Evolutionary conservation across 2,113 vertebrate species (phyloP).

Genomic region (Oryzias curvinotus): DNA sequence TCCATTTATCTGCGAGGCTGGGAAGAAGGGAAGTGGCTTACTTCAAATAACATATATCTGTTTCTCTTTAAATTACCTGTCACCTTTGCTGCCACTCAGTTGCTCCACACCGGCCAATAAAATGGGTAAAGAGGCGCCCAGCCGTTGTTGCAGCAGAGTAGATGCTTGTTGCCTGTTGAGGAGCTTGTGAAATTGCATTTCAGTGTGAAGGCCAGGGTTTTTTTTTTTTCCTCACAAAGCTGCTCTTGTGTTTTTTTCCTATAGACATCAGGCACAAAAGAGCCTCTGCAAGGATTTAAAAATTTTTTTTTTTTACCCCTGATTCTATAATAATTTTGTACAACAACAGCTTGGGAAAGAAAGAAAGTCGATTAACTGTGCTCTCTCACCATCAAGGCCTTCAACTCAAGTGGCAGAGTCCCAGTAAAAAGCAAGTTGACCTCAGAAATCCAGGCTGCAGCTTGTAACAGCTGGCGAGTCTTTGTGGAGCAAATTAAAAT

Average conservation of each 20-base stretch:
- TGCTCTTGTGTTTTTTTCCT: constrained; percentile 55
- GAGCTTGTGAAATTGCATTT: constrained; percentile 82
- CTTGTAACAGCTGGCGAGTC: constrained; percentile 76
- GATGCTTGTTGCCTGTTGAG: constrained; percentile 55
- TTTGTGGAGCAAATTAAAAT: constrained; percentile 80
- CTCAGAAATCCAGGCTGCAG: constrained; percentile 75
- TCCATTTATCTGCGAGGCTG: neutral
- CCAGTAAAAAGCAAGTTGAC: constrained; percentile 81
- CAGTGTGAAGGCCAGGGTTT: constrained; percentile 75
- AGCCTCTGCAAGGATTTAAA: constrained; percentile 68
- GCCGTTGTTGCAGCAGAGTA: constrained; percentile 69
- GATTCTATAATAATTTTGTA: constrained; percentile 79
- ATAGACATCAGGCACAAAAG: constrained; percentile 71
- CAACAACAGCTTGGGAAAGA: constrained; percentile 80
- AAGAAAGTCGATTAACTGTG: constrained; percentile 86
- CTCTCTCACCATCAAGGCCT: constrained; percentile 86
- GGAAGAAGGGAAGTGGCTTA: constrained; percentile 23
- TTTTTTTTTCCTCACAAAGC: constrained; percentile 37
- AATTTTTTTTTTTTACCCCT: constrained; percentile 40
- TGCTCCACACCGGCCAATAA: constrained; percentile 63
- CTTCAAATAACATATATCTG: constrained; percentile 31
- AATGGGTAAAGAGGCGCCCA: constrained; percentile 49
- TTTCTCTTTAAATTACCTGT: constrained; percentile 70
- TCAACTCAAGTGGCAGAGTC: constrained; percentile 83
- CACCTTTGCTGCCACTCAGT: constrained; percentile 57